A percentile compares a stretch with the other conserved stretches of the same genome.
These are phyloP conservation scores for Leptogaster cylindrica DNA, from an alignment of 2,888 invertebrate species.

Conservation along the genomic window DNA sequence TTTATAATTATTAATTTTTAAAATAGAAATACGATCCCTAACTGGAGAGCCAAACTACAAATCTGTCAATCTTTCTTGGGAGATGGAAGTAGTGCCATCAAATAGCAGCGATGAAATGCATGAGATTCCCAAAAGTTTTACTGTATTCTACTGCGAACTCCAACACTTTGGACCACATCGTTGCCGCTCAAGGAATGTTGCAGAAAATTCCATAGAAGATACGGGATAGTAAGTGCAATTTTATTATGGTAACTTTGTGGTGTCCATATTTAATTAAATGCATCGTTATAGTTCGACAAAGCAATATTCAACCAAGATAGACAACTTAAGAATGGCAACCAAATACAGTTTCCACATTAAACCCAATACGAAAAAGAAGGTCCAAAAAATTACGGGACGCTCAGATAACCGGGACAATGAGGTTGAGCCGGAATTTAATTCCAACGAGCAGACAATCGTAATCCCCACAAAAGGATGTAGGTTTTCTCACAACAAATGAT, in stretches of 20 bases:
- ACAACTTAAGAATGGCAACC: constrained; percentile 80
- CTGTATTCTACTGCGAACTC: constrained; percentile 78
- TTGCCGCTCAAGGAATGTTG: constrained; percentile 67
- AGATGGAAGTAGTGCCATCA: constrained; percentile 57
- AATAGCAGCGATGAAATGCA: constrained; percentile 50
- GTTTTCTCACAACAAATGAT: constrained; percentile 55
- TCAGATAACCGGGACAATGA: constrained; percentile 62
- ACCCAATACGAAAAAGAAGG: constrained; percentile 65
- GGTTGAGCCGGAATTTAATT: constrained; percentile 63
- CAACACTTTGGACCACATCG: constrained; percentile 81
- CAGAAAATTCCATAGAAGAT: constrained; percentile 50
- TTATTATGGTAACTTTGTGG: background rate
- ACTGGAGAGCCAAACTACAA: constrained; percentile 62
- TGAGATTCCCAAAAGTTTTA: constrained; percentile 68
- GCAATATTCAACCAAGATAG: constrained; percentile 68
- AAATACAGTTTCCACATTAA: constrained; percentile 81
- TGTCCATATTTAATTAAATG: background rate
- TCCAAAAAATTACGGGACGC: constrained; percentile 59
- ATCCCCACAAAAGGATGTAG: constrained; percentile 86
- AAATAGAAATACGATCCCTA: constrained; percentile 59
- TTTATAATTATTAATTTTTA: background rate
- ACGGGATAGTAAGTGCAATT: constrained; percentile 42
- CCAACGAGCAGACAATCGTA: constrained; percentile 71
- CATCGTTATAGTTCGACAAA: constrained; percentile 55
- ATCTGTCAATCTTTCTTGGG: constrained; percentile 62